phyloP scores from a whole-genome alignment of 2,888 invertebrate species.

The Heliconius charithonia region DNA sequence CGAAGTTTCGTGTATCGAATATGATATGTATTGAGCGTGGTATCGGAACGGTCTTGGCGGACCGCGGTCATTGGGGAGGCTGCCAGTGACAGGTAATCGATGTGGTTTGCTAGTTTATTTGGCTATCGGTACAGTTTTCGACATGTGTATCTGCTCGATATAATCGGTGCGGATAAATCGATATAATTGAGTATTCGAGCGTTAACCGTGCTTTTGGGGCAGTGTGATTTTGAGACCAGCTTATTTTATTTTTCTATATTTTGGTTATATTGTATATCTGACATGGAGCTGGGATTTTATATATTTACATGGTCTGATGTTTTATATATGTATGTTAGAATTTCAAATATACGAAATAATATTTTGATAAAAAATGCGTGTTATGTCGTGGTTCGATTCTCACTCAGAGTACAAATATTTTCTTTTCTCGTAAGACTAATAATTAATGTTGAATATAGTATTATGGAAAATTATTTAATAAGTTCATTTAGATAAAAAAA shows the following conservation, averaged over 20 bases:
- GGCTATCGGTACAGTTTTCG: conserved; percentile 78
- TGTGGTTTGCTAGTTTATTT: conserved; percentile 82
- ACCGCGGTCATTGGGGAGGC: conserved; percentile 72
- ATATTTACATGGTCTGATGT: no score
- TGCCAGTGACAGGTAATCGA: conserved; percentile 82
- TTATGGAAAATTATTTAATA: no score
- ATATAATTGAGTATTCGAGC: conserved; percentile 71
- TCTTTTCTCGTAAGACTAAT: no score
- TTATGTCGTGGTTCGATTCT: no score
- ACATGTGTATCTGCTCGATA: conserved; percentile 77
- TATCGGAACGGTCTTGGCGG: conserved; percentile 54
- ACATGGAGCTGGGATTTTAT: neutral
- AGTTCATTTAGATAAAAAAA: no score
- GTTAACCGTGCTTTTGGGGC: conserved; percentile 52
- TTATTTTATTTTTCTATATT: neutral
- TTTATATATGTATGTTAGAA: no score
- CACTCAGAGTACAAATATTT: no score
- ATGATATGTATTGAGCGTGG: conserved; percentile 37
- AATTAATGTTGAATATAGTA: no score
- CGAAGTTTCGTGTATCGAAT: conserved; percentile 31
- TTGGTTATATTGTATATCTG: neutral
- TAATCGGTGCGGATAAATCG: conserved; percentile 68
- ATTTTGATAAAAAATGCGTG: no score
- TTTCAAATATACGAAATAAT: no score
- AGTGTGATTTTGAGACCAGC: conserved; percentile 15